These are phyloP conservation scores for Galleria mellonella DNA, from an alignment of 1,140 invertebrate genomes.

Conservation along the genomic window DNA sequence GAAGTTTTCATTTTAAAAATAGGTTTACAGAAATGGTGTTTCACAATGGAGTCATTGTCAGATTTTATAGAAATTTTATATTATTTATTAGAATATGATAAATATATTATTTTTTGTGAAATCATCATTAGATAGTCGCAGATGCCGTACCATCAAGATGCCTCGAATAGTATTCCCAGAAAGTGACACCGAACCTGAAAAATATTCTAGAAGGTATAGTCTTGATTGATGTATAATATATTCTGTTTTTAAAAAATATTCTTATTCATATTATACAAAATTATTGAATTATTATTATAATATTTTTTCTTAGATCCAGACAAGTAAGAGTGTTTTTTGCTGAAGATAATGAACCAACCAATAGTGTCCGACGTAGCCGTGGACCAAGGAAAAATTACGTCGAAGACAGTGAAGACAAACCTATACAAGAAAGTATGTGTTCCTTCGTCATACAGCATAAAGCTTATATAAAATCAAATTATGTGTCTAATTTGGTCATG, in stretches of 20 bases:
- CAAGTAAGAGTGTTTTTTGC: constrained; percentile 70
- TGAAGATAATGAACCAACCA: constrained; percentile 53
- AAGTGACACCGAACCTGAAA: constrained; percentile 71
- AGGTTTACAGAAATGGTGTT: no score
- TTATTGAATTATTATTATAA: no score
- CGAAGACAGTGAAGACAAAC: constrained; percentile 72
- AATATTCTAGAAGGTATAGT: constrained; percentile 66
- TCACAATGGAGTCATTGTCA: no score
- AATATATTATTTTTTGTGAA: no score
- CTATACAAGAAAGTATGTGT: constrained; percentile 63
- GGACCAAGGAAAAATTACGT: constrained; percentile 66
- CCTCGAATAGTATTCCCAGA: constrained; percentile 69
- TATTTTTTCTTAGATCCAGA: constrained; percentile 41
- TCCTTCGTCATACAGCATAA: background rate
- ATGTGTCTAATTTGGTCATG: constrained; percentile 14
- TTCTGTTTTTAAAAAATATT: no score
- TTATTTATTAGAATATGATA: no score
- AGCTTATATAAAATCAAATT: constrained; percentile 12
- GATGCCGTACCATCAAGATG: constrained; percentile 67
- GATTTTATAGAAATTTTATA: no score
- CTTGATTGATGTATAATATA: background rate
- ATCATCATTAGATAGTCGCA: constrained; percentile 59
- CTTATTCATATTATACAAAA: no score
- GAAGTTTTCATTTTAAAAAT: no score
- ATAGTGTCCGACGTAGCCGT: constrained; percentile 50